Base-by-base conservation (phyloP, 2,888 invertebrate genomes). In the Galerucella calmariensis region DNA sequence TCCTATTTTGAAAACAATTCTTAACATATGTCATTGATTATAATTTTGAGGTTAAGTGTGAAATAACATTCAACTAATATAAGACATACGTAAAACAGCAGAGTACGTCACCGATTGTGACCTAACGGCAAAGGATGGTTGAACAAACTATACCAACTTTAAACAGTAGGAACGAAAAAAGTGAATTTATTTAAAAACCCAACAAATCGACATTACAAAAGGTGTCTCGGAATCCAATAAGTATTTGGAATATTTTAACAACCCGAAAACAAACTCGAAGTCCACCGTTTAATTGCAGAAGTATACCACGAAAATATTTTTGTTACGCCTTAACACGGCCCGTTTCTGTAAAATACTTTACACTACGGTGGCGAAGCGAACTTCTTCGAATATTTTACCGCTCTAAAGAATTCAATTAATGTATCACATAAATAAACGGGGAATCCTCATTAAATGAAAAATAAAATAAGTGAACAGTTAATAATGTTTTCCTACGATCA, bases 241-340 rank as follows among this genome's bases (percentile, higher is more conserved):
- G 14, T 51, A 51, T 51, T 51, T 11, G n/a, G 14, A n/a, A 51
- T n/a, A 51, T 51, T n/a, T n/a, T 51, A 51, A 51, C 14, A 51
- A 51, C 51, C 51, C 51, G 20, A 20, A 51, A 51, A 51, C 51
- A 51, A 51, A 51, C 51, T 51, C n/a, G n/a, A n/a, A 51, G 51
- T 51, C n/a, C 51, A 51, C n/a, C 8, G 51, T 51, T 51, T 51
- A 12, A 51, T 51, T 51, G 4, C 51, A 51, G 35, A 41, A 51
- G 51, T 51, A 51, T 51, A 51, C 51, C 51, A 51, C n/a, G 51
- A n/a, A 51, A 51, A 51, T 51, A 51, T 51, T 51, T 51, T 51
- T 51, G 51, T 51, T 51, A 51, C 51, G 51, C 51, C n/a, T 51
- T 51, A 51, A 12, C 51, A 51, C 51, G 51, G 51, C n/a, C 51